Evolutionary conservation across 2,797 vertebrate species (phyloP).

Genomic region (Todus mexicanus): DNA sequence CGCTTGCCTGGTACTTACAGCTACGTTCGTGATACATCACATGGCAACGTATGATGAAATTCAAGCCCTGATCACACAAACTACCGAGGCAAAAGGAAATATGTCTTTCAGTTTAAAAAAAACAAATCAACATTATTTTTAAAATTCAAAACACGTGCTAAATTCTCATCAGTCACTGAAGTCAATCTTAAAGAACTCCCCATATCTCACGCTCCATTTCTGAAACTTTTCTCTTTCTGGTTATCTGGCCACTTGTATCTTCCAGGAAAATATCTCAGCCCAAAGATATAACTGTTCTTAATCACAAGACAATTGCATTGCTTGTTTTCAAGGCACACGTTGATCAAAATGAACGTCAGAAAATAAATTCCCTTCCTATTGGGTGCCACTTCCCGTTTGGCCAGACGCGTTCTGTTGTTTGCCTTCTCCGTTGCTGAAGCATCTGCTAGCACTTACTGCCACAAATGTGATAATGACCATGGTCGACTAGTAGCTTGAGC

Average conservation of each 20-base stretch:
- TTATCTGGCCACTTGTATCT: not conserved
- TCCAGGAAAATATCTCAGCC: not conserved
- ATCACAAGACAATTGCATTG: not conserved
- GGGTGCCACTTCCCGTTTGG: not conserved
- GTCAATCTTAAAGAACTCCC: not conserved
- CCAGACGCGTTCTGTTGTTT: not conserved
- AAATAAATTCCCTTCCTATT: not conserved
- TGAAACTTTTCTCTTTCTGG: not conserved
- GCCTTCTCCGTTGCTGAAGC: not conserved
- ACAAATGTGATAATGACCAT: constrained; percentile 10
- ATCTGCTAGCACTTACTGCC: constrained; percentile 28
- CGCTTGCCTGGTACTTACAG: not conserved
- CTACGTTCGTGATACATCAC: not conserved
- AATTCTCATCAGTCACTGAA: not conserved
- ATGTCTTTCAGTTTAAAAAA: too few species aligned
- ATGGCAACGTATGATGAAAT: not conserved
- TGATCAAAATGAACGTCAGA: not conserved
- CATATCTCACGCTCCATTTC: not conserved
- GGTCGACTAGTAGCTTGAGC: not conserved
- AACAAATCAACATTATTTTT: not conserved
- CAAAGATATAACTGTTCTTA: not conserved
- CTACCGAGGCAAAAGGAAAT: not conserved
- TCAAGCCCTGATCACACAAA: not conserved
- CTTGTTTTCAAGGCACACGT: not conserved
- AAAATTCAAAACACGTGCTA: not conserved